Conservation (phyloP, 2,888 invertebrate species). For the Tipula confusa region DNA sequence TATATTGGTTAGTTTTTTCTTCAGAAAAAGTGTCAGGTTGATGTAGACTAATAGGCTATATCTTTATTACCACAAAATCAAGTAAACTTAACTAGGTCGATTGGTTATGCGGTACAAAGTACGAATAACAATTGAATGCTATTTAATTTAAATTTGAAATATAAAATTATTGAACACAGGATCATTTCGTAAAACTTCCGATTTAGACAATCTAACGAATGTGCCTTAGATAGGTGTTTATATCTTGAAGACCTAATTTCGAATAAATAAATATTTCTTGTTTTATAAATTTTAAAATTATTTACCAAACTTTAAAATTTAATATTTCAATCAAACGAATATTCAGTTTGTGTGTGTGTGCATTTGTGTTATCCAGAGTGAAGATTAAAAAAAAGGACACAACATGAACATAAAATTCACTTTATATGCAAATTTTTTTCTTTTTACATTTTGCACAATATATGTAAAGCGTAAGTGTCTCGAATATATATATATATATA, state of each 20-base stretch:
- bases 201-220: no score
- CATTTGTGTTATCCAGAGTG: neutral
- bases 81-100: no score
- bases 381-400: neutral
- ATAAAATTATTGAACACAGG: neutral
- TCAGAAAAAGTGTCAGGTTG: no score
- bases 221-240: no score
- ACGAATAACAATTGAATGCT: no score
- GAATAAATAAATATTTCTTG: no score
- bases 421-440: slow-evolving; percentile 6
- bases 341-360: neutral
- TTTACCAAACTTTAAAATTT: neutral
- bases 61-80: no score
- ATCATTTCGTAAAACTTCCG: neutral
- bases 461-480: neutral
- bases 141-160: no score
- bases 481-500: neutral
- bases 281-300: neutral
- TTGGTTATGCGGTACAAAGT: no score
- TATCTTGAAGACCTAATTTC: no score
- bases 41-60: no score
- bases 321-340: slow-evolving; percentile 7
- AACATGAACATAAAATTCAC: neutral
- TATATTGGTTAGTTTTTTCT: no score
- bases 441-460: neutral